These are phyloP conservation scores for Probosciger aterrimus DNA, from an alignment of 2,113 vertebrate genomes.

Conservation along the genomic window DNA sequence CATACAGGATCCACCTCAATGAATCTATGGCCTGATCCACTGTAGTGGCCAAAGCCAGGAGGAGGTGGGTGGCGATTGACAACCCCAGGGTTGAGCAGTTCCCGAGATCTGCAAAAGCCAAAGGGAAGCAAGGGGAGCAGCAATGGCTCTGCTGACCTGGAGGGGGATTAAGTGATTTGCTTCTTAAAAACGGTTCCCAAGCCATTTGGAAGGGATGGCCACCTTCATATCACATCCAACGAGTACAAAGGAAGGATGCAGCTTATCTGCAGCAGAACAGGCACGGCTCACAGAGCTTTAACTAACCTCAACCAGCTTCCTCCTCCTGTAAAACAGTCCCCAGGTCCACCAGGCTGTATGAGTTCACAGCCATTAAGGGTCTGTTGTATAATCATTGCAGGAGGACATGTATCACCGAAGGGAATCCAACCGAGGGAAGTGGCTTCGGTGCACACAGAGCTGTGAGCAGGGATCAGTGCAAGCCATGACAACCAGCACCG, in stretches of 20 bases:
- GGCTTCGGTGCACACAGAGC: background rate
- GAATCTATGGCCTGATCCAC: background rate
- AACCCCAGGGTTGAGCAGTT: background rate
- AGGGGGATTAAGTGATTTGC: background rate
- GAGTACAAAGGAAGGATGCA: background rate
- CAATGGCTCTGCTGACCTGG: background rate
- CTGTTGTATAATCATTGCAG: background rate
- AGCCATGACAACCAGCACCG: background rate
- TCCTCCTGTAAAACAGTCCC: background rate
- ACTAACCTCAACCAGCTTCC: background rate
- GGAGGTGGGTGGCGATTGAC: background rate
- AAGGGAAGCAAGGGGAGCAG: background rate
- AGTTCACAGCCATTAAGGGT: background rate
- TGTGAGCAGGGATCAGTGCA: background rate
- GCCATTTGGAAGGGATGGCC: background rate
- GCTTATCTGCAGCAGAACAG: background rate
- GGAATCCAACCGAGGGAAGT: background rate
- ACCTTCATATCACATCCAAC: fast-evolving
- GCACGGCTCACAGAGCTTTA: background rate
- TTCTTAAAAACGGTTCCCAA: background rate
- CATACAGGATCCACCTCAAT: background rate
- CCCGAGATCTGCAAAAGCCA: background rate
- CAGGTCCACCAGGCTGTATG: background rate
- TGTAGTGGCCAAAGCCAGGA: background rate
- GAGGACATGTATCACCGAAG: fast-evolving